Evolutionary conservation across 2,888 invertebrate genomes (phyloP), one percentile per base, ranked within the genome.

Genomic region (Agrochola lota): DNA sequence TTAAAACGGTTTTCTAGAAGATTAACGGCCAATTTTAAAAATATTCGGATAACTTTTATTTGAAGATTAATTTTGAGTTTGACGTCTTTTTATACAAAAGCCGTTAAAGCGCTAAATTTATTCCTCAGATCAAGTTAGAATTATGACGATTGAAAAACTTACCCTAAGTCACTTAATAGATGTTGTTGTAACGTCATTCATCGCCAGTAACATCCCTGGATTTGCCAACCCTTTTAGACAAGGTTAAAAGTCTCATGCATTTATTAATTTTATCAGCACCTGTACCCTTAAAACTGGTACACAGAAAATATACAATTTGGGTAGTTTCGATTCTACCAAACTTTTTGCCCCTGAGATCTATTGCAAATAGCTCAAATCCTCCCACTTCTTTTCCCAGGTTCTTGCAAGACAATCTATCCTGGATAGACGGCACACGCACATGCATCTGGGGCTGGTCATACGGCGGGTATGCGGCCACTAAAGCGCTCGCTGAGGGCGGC

Each of bases 361-460:
- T 57, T 30, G 30, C 23, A 71, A 17, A 7, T 4, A 12, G 26
- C 7, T 40, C 4, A 49, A 26, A 59, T 40, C 9, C 15, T 30
- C 0, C 1, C 2, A 30, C 5, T 15, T 35, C 4, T 26, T 62
- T 79, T 72, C 74, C 1, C 92, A 98, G 98, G 90, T 96, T 97
- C 90, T 96, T 98, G 6, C 98, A 98, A 88, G 93, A 97, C 63
- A 97, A 96, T 71, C 95, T 97, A 23, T 92, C 97, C 2, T 99
- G 98, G 95, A 97, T 99, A 78, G 99, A 99, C 95, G 94, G 97
- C 8, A 97, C 97, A 68, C 98, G 98, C 89, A 98, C 99, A 0
- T 99, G 98, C 67, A 99, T 99, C 90, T 99, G 99, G 99, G 99
- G 99, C 76, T 99, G 99, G 99, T 99, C 99, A 89, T 99, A 99